phyloP scores from a whole-genome alignment of 1,140 invertebrate genomes.

The Drosophila navojoa region DNA sequence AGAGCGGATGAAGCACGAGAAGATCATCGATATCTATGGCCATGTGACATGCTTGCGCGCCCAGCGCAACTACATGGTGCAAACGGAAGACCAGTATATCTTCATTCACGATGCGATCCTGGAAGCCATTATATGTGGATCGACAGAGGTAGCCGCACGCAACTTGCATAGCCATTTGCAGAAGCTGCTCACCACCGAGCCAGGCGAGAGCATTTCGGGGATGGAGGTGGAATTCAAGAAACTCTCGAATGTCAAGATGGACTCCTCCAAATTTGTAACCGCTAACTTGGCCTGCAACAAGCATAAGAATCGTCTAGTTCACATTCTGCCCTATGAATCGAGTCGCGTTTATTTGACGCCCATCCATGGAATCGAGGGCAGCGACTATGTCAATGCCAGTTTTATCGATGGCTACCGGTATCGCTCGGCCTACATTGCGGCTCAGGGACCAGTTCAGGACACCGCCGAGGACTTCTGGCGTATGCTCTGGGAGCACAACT shows the following conservation, averaged over 20 bases:
- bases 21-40: conserved; percentile 99
- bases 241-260: conserved; percentile 96
- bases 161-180: conserved; percentile 97
- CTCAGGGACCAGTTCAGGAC: conserved; percentile 97
- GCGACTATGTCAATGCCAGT: conserved; percentile 99
- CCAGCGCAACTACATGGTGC: conserved; percentile 98
- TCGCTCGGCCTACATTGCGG: conserved; percentile 97
- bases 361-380: conserved; percentile 95
- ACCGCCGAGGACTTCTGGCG: conserved; percentile 99
- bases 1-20: conserved; percentile 96
- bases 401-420: conserved; percentile 98
- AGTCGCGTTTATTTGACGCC: conserved; percentile 97
- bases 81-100: conserved; percentile 99
- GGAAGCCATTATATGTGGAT: conserved; percentile 97
- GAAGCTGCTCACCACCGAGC: conserved; percentile 92
- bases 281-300: conserved; percentile 98
- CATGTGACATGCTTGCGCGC: conserved; percentile 98
- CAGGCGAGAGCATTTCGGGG: conserved; percentile 94
- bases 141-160: conserved; percentile 96
- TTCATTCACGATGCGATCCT: conserved; percentile 99
- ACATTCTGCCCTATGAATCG: conserved; percentile 98
- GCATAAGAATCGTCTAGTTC: conserved; percentile 98
- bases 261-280: conserved; percentile 96
- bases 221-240: conserved; percentile 99
- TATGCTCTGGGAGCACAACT: conserved; percentile 99